phyloP scores from a whole-genome alignment of 2,888 invertebrate species.

The Syritta pipiens region DNA sequence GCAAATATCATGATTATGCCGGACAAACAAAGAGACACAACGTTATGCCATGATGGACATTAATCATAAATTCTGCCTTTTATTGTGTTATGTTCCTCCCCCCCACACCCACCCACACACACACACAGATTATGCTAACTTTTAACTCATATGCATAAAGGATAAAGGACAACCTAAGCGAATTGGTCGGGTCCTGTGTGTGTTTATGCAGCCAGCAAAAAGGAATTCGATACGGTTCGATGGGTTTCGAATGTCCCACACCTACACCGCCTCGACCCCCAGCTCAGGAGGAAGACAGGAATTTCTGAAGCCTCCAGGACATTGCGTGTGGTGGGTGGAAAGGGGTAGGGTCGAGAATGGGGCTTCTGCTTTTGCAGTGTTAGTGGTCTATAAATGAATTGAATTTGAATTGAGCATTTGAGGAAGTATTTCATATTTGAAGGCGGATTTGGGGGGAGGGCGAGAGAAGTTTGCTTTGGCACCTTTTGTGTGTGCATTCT shows the following conservation, averaged over 20 bases:
- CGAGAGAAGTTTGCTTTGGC: slow-evolving; percentile 30
- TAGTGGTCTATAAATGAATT: slow-evolving; percentile 45
- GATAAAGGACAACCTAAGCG: slow-evolving; percentile 32
- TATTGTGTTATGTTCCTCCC: slow-evolving; percentile 53
- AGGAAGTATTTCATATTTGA: slow-evolving; percentile 43
- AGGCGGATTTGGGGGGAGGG: no score
- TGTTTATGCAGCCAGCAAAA: slow-evolving; percentile 27
- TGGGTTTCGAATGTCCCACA: slow-evolving; percentile 55
- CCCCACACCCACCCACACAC: slow-evolving; percentile 9
- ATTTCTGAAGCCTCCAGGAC: slow-evolving; percentile 50
- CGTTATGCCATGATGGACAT: slow-evolving; percentile 58
- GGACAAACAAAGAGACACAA: slow-evolving; percentile 61
- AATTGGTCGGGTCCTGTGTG: slow-evolving; percentile 3
- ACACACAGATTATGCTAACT: slow-evolving; percentile 50
- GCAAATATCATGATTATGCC: slow-evolving; percentile 64
- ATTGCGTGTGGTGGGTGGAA: slow-evolving; percentile 6
- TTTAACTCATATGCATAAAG: slow-evolving; percentile 48
- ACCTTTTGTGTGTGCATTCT: slow-evolving; percentile 19
- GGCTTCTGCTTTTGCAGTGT: neutral
- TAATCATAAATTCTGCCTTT: slow-evolving; percentile 65
- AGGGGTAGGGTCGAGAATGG: no score
- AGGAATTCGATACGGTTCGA: slow-evolving; percentile 65
- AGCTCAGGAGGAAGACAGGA: slow-evolving; percentile 56
- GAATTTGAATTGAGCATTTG: slow-evolving; percentile 55
- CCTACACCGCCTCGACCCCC: no score